Conservation (phyloP, 2,113 vertebrate species). For the Boulengeromyrus knoepffleri region DNA sequence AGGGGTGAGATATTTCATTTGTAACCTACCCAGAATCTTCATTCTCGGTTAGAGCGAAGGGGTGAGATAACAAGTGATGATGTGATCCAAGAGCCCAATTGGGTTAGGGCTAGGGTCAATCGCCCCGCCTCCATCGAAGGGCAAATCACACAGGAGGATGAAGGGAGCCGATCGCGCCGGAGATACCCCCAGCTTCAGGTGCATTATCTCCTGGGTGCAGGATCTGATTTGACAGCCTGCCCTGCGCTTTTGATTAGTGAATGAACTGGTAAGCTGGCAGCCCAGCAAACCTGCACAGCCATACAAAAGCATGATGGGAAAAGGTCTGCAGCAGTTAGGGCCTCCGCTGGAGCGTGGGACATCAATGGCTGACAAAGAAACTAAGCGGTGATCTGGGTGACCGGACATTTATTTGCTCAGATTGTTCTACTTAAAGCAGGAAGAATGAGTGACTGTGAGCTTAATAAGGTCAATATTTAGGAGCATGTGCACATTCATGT, state of each 20-base stretch:
- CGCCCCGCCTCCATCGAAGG: neutral
- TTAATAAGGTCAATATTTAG: neutral
- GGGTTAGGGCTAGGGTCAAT: neutral
- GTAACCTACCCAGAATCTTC: neutral
- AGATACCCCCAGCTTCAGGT: neutral
- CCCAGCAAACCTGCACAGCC: neutral
- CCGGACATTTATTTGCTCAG: neutral
- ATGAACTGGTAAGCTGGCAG: neutral
- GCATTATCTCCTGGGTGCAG: neutral
- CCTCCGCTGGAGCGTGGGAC: neutral
- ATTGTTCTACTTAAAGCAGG: neutral
- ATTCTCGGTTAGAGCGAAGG: neutral
- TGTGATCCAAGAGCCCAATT: neutral
- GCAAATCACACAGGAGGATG: neutral
- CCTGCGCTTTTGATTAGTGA: neutral
- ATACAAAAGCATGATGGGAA: neutral
- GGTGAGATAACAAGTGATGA: neutral
- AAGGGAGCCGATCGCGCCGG: neutral
- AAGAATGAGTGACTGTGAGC: neutral
- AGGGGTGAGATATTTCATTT: neutral
- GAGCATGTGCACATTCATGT: neutral
- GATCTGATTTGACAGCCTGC: neutral
- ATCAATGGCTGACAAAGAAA: neutral
- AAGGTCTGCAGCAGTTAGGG: neutral
- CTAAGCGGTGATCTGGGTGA: neutral